These are phyloP conservation scores for Zenarchopterus dispar DNA, from an alignment of 2,797 vertebrate genomes.

Conservation along the genomic window DNA sequence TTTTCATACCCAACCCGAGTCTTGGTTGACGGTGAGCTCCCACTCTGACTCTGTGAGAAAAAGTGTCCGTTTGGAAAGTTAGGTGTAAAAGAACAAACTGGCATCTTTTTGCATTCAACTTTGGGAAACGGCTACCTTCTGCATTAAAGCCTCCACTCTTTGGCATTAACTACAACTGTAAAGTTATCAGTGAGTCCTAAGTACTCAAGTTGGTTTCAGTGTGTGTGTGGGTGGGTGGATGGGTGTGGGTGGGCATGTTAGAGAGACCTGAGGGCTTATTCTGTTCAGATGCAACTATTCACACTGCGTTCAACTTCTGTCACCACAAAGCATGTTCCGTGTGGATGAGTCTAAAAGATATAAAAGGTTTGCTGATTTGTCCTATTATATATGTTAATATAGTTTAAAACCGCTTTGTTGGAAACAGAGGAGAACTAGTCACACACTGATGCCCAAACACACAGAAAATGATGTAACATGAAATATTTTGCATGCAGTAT, in stretches of 20 bases:
- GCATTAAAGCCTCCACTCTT: slow-evolving; percentile 21
- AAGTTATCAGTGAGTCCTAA: slow-evolving; percentile 4
- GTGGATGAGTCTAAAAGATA: not conserved
- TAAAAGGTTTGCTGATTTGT: slow-evolving; percentile 6
- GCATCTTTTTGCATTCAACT: slow-evolving; percentile 29
- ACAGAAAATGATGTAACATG: slow-evolving; percentile 36
- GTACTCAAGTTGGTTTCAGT: not conserved
- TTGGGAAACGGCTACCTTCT: slow-evolving; percentile 39
- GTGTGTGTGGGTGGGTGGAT: too few relatives aligned
- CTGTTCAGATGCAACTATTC: slow-evolving; percentile 23
- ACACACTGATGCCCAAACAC: not conserved
- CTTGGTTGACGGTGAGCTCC: slow-evolving; percentile 19
- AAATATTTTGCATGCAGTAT: slow-evolving; percentile 24
- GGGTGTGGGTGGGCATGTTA: not conserved
- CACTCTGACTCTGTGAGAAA: slow-evolving; percentile 28
- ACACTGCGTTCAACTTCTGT: slow-evolving; percentile 18
- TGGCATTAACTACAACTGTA: slow-evolving; percentile 33
- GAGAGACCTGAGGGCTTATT: slow-evolving; percentile 11
- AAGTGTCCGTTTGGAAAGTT: slow-evolving; percentile 28
- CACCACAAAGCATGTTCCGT: not conserved
- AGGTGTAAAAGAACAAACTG: slow-evolving; percentile 48
- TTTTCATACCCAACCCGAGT: slow-evolving; percentile 30
- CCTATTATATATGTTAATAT: not conserved
- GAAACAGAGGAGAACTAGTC: not conserved
- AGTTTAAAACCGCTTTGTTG: not conserved